These are phyloP conservation scores for Athalia circularis DNA, from an alignment of 2,888 invertebrate genomes.

Conservation along the genomic window DNA sequence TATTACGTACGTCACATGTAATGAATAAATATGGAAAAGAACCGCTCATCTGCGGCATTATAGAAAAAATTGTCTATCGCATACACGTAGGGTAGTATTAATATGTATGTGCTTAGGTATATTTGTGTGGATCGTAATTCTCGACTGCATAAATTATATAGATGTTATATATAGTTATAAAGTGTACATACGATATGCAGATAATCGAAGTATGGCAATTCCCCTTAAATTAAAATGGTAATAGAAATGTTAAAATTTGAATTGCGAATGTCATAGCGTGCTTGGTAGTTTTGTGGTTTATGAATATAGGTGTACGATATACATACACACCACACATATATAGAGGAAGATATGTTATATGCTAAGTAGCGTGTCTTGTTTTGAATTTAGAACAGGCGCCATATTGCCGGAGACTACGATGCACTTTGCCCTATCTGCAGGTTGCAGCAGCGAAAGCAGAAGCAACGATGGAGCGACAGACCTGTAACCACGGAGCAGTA, in stretches of 20 bases:
- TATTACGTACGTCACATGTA: too few species aligned
- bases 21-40: too few species aligned
- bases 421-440: constrained; percentile 70
- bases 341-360: constrained; percentile 59
- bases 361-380: constrained; percentile 72
- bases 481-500: constrained; percentile 47
- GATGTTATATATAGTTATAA: neutral
- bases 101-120: too few species aligned
- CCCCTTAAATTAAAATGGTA: constrained; percentile 73
- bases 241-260: constrained; percentile 73
- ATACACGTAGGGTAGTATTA: too few species aligned
- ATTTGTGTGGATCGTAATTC: too few species aligned
- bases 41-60: too few species aligned
- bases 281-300: constrained; percentile 57
- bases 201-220: constrained; percentile 49
- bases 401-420: constrained; percentile 71
- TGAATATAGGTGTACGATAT: constrained; percentile 60
- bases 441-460: constrained; percentile 44
- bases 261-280: constrained; percentile 74
- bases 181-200: constrained; percentile 8
- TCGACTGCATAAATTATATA: neutral
- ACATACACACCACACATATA: too few species aligned
- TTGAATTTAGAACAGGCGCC: constrained; percentile 74
- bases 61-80: too few species aligned
- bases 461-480: too few species aligned